Base-by-base conservation (phyloP, 1,140 invertebrate species). In the Eupeodes corollae region DNA sequence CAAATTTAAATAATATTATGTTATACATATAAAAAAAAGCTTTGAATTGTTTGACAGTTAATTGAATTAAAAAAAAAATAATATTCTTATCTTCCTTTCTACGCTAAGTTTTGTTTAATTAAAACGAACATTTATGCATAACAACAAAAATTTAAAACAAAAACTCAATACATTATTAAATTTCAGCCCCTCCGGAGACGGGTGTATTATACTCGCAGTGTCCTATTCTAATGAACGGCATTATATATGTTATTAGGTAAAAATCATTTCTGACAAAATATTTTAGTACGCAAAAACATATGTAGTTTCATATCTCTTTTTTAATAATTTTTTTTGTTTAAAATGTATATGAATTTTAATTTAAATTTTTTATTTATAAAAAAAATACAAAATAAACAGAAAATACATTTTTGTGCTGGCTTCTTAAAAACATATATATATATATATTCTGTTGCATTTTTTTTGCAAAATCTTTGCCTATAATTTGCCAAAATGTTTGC, bases 231-330 rank as follows among this genome's bases (percentile, higher is more conserved):
- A 61, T 66, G 57, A 66, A 66, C 51, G 63, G 63, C 61, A 66
- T 59, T 45, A 61, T 66, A 58, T 66, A 66, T 52, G 59, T 66
- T 53, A 65, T 66, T 66, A 66, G 63, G 63, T 66, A 66, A 63
- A 55, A 46, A 38, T 43, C 11, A 41, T 5, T 12, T 18, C 13
- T 41, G 15, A 16, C 11, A 41, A 16, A 14, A 41, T 41, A 14
- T 12, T 41, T 21, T 18, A 12, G 19, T 18, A 41, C 12, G 16
- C 39, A 41, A 35, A n/a, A 35, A 3, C 5, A 12, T 35, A n/a
- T n/a, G n/a, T n/a, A 15, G 14, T 35, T 35, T 35, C 14, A 35
- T n/a, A 35, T 35, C 12, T 35, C 14, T n/a, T 35, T 35, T 35
- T 2, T 15, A 35, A n/a, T 35, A 6, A 35, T n/a, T 35, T 35